Evolutionary conservation across 1,140 invertebrate species (phyloP).

Genomic region (Nasonia vitripennis): DNA sequence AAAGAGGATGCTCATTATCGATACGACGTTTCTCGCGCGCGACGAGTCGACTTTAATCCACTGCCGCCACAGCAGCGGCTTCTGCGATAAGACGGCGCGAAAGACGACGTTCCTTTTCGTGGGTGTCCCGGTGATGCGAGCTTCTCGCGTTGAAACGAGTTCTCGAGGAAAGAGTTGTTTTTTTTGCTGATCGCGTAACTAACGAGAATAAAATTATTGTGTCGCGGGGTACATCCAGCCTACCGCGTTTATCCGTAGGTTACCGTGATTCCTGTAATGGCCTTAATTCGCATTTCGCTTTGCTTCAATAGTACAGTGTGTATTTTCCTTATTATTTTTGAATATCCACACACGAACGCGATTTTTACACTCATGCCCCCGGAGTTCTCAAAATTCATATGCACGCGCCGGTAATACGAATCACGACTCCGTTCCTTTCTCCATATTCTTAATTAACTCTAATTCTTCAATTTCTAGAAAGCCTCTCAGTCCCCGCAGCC

Average conservation of each 20-base stretch:
- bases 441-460: neutral
- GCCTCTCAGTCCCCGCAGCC: no score
- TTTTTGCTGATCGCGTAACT: conserved; percentile 18
- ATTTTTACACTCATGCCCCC: no score
- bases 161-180: neutral
- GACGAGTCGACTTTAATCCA: neutral
- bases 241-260: neutral
- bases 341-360: no score
- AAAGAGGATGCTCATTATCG: conserved; percentile 38
- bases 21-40: conserved; percentile 11
- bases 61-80: no score
- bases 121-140: no score
- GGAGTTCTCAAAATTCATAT: neutral
- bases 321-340: no score
- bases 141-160: neutral
- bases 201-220: conserved; percentile 28
- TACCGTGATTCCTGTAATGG: neutral
- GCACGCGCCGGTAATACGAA: neutral
- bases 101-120: conserved; percentile 6
- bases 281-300: neutral
- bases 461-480: neutral
- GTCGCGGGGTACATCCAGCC: neutral
- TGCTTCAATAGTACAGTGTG: no score
- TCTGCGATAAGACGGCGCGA: neutral
- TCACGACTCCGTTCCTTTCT: neutral